Evolutionary conservation across 2,888 invertebrate species (phyloP), one percentile per base, ranked within the genome.

Genomic region (Molorchus minor): DNA sequence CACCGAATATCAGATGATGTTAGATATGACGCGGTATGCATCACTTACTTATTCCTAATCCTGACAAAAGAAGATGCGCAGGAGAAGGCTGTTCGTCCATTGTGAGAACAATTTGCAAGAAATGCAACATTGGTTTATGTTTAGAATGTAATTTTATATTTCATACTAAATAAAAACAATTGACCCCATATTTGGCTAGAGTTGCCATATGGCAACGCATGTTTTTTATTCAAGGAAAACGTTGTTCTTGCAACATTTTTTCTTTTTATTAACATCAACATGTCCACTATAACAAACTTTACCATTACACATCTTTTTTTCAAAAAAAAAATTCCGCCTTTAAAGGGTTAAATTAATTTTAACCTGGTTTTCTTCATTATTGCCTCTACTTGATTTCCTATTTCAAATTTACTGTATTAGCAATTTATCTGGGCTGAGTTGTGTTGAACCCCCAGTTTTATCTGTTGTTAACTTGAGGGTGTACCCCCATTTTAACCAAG

Each of bases 21-120:
- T n/a, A n/a, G n/a, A n/a, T n/a, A n/a, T n/a, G n/a, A n/a, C n/a
- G n/a, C n/a, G n/a, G n/a, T n/a, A n/a, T n/a, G n/a, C n/a, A n/a
- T n/a, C n/a, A n/a, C n/a, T n/a, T n/a, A n/a, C n/a, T n/a, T n/a
- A n/a, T n/a, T n/a, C n/a, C n/a, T n/a, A n/a, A n/a, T n/a, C n/a
- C n/a, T n/a, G n/a, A n/a, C n/a, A 55, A 40, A 2, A 46, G 33
- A 16, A 49, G 47, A 49, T 56, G 47, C 35, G 29, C 46, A 12
- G 46, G 46, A 40, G 55, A 55, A 40, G 46, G 55, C 29, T 46
- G 55, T 46, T 55, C 45, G 17, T 25, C 45, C 35, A 55, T 45
- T 15, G 36, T 55, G 3, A 25, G 54, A 13, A 55, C 46, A 29
- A 55, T 55, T 12, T 55, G 38, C 40, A 38, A 5, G 8, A 53